phyloP scores from a whole-genome alignment of 2,888 invertebrate genomes.

The Smittia sp. region DNA sequence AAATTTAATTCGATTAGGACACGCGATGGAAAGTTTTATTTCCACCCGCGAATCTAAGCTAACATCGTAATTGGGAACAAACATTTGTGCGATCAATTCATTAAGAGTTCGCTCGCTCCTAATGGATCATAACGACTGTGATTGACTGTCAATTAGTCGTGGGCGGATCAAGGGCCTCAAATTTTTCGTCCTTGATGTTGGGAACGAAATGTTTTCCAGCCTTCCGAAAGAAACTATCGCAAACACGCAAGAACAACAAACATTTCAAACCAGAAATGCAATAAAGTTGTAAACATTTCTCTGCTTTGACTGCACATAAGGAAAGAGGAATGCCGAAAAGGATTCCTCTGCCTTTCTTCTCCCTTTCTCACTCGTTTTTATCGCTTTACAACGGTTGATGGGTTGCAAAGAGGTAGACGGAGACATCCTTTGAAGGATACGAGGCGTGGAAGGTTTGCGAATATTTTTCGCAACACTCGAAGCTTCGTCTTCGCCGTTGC shows the following conservation, averaged over 20 bases:
- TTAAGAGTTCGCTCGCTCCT: background rate
- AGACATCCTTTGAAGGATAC: slow-evolving; percentile 33
- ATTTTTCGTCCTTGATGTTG: slow-evolving; percentile 18
- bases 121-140: background rate
- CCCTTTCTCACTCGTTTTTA: slow-evolving; percentile 39
- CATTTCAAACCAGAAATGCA: slow-evolving; percentile 25
- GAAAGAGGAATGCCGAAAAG: slow-evolving; percentile 30
- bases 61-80: slow-evolving; percentile 29
- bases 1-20: slow-evolving; percentile 39
- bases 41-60: background rate
- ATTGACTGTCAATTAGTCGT: background rate
- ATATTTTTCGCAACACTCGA: slow-evolving; percentile 26
- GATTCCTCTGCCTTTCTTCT: slow-evolving; percentile 27
- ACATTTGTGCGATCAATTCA: slow-evolving; percentile 23
- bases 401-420: slow-evolving; percentile 38
- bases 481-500: background rate
- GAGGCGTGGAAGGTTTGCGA: slow-evolving; percentile 31
- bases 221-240: background rate
- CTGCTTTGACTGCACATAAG: background rate
- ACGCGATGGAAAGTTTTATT: slow-evolving; percentile 30
- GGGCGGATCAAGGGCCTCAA: background rate
- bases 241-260: background rate
- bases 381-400: slow-evolving; percentile 27
- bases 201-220: background rate
- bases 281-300: slow-evolving; percentile 23